phyloP scores from a whole-genome alignment of 2,113 vertebrate species.

The Hypanus sabinus region DNA sequence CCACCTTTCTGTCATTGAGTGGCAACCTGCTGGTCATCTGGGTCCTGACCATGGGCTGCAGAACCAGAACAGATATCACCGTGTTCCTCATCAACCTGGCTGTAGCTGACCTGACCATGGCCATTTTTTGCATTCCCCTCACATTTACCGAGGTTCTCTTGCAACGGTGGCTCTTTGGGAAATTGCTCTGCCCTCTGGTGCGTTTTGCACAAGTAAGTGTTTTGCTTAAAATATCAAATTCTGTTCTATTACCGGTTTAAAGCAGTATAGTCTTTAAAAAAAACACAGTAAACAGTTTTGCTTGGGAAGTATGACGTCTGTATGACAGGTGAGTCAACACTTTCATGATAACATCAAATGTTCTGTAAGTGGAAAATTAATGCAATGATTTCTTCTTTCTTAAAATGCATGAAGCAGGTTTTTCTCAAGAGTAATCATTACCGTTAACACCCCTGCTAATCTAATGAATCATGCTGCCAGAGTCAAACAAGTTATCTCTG shows the following conservation, averaged over 20 bases:
- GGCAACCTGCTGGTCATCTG: constrained; percentile 35
- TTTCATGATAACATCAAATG: not conserved
- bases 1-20: constrained; percentile 19
- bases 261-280: not conserved
- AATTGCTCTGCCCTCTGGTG: constrained; percentile 35
- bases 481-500: not conserved
- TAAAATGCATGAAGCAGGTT: not conserved
- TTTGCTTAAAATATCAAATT: not conserved
- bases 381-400: not conserved
- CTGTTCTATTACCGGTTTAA: not conserved
- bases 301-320: not conserved
- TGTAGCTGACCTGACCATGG: constrained; percentile 38
- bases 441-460: not conserved
- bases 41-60: constrained; percentile 37
- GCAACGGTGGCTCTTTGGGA: constrained; percentile 35
- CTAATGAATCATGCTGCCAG: not conserved
- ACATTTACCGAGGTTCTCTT: constrained; percentile 36
- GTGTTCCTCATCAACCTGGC: constrained; percentile 38
- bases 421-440: not conserved
- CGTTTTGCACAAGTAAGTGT: constrained; percentile 38
- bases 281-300: not conserved
- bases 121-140: constrained; percentile 35
- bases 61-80: constrained; percentile 35
- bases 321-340: not conserved
- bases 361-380: not conserved